These are phyloP conservation scores for Ammodytes dubius DNA, from an alignment of 2,113 vertebrate genomes.

Conservation along the genomic window DNA sequence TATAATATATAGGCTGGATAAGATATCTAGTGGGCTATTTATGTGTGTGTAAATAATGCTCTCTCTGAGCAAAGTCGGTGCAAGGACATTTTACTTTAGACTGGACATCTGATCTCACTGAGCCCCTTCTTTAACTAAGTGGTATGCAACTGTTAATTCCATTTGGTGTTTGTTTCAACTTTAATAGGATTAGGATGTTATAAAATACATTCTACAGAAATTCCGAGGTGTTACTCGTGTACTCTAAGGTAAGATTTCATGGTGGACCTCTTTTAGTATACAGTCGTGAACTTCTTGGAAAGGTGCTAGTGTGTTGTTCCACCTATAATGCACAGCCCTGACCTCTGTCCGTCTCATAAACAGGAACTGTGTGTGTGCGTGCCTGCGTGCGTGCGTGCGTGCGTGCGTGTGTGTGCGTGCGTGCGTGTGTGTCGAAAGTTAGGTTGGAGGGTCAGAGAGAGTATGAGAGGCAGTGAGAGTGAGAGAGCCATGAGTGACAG, in stretches of 20 bases:
- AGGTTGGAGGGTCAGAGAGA: constrained; percentile 27
- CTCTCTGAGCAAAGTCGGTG: constrained; percentile 19
- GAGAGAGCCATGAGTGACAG: constrained; percentile 40
- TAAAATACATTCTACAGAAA: constrained; percentile 29
- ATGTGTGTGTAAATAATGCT: background rate
- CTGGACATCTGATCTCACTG: constrained; percentile 51
- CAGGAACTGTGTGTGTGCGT: constrained; percentile 31
- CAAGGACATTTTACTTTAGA: constrained; percentile 66
- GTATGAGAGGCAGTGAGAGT: constrained; percentile 28
- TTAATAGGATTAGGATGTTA: constrained; percentile 52
- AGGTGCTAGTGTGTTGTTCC: constrained; percentile 26
- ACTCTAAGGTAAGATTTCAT: constrained; percentile 19
- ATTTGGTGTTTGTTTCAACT: constrained; percentile 55
- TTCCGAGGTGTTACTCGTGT: background rate
- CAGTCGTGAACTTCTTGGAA: constrained; percentile 13
- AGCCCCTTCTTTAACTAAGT: constrained; percentile 33
- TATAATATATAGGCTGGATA: background rate
- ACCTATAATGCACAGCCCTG: constrained; percentile 16
- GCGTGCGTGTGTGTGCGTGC: constrained; percentile 15
- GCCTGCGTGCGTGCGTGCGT: constrained; percentile 5
- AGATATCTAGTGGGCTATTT: background rate
- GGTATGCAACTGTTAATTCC: constrained; percentile 51
- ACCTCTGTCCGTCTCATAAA: constrained; percentile 53
- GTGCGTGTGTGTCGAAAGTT: background rate
- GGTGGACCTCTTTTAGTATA: background rate